Base-by-base conservation (phyloP, 2,113 vertebrate species). In the Eidolon helvum region DNA sequence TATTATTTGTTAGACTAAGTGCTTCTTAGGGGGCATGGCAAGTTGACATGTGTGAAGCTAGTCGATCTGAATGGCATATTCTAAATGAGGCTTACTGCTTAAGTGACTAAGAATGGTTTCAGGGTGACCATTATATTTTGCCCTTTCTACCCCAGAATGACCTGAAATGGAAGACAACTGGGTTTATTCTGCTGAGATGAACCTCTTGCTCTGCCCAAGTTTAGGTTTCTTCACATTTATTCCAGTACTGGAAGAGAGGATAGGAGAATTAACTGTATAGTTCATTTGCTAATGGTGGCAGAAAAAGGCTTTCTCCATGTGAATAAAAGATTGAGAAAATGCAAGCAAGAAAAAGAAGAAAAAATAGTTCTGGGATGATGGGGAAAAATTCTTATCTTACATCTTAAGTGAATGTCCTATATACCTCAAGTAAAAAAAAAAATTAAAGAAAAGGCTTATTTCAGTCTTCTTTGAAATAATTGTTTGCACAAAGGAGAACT, bases 1-100 rank as follows among this genome's bases (percentile, higher is more conserved):
- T 71, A 66, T 96, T 94, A 95, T 97, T 97, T 97, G 93, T 97
- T 85, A 94, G 92, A 88, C 82, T 97, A 82, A 97, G 95, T 97
- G 96, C 95, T 96, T 98, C 88, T 91, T 92, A 38, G 78, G 91
- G 91, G 96, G 85, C 97, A 95, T 33, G 33, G 68, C 50, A 74
- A 65, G 63, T 94, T 97, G 97, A 97, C 94, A 84, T 95, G n/a
- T 63, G 38, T 38, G 38, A 48, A 92, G 40, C 53, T 71, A 3
- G 91, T 86, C 93, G 93, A 94, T 94, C 63, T 74, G 74, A 96
- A 77, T 93, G 93, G 57, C 82, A 30, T 68, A 65, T 95, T 95
- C 97, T 97, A 97, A 96, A 85, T 94, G 80, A 90, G 92, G 50
- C 82, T 24, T 65, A 48, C 61, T 69, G 43, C 85, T 85, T 78